Percentiles rank a stretch among this genome's conserved stretches.
phyloP scores from a whole-genome alignment of 2,797 vertebrate species.

The Cetoscarus ocellatus region DNA sequence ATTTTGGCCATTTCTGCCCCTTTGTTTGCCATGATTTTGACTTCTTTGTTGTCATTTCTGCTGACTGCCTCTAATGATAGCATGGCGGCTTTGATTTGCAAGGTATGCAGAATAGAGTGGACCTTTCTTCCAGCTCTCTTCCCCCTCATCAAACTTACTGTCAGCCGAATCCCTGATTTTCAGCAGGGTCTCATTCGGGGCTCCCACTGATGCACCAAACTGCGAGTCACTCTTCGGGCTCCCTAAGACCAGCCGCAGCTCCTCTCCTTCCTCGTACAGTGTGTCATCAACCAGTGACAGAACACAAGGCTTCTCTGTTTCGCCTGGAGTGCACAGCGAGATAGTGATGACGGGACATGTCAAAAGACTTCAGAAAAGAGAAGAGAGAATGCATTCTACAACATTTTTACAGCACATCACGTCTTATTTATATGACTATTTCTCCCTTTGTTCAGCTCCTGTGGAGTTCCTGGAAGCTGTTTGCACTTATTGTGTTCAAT shows the following conservation, averaged over 20 bases:
- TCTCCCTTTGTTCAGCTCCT: conserved; percentile 10
- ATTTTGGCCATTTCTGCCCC: no score
- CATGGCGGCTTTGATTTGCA: no score
- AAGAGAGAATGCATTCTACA: conserved; percentile 3
- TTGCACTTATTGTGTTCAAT: conserved; percentile 14
- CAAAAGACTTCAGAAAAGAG: conserved; percentile 21
- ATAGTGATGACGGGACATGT: conserved; percentile 13
- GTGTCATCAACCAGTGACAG: conserved; percentile 89
- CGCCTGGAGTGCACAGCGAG: conserved; percentile 79
- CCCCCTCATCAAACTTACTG: conserved; percentile 85
- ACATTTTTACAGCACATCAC: conserved; percentile 10
- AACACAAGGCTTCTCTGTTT: conserved; percentile 89
- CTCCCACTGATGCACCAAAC: conserved; percentile 91
- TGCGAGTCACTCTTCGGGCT: conserved; percentile 87
- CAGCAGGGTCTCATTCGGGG: conserved; percentile 90
- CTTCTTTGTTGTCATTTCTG: no score
- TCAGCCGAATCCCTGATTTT: conserved; percentile 91
- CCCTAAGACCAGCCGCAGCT: conserved; percentile 92
- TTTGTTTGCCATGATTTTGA: no score
- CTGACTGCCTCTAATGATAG: no score
- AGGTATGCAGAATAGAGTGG: no score
- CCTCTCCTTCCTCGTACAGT: conserved; percentile 91
- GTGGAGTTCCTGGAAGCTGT: conserved; percentile 14
- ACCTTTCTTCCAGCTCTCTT: background rate
- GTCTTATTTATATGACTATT: conserved; percentile 18